A percentile compares a stretch with the other conserved stretches of the same genome.
Evolutionary conservation across 2,888 invertebrate genomes (phyloP).

Genomic region (Anagyrus pseudococci): DNA sequence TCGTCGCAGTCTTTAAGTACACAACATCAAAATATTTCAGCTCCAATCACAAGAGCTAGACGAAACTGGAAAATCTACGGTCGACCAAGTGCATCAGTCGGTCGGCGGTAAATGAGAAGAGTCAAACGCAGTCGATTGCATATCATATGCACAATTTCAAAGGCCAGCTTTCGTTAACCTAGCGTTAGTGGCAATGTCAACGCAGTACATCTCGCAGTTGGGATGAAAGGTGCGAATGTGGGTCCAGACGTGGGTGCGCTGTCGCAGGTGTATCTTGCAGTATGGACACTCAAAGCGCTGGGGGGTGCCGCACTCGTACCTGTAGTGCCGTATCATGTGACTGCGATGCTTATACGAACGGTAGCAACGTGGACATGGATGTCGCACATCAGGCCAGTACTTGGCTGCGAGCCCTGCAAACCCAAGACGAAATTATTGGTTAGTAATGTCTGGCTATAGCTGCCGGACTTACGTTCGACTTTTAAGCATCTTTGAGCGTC

Average conservation of each 20-base stretch:
- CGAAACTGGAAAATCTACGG: too few species aligned
- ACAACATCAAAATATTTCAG: too few species aligned
- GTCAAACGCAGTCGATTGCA: too few species aligned
- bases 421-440: neutral
- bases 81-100: too few species aligned
- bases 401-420: conserved; percentile 22
- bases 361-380: conserved; percentile 65
- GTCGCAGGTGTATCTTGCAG: conserved; percentile 56
- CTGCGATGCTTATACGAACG: conserved; percentile 70
- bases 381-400: conserved; percentile 41
- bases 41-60: too few species aligned
- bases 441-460: too few species aligned
- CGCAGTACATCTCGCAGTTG: conserved; percentile 52
- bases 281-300: conserved; percentile 59
- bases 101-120: too few species aligned
- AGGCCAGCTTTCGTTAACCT: conserved; percentile 46
- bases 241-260: conserved; percentile 56
- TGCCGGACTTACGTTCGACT: too few species aligned
- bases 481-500: too few species aligned
- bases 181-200: conserved; percentile 53
- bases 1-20: too few species aligned
- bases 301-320: conserved; percentile 59
- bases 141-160: neutral
- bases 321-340: conserved; percentile 68
- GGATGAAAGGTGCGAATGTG: conserved; percentile 56